Evolutionary conservation across 1,140 invertebrate genomes (phyloP).

Genomic region (Drosophila tsacasi): DNA sequence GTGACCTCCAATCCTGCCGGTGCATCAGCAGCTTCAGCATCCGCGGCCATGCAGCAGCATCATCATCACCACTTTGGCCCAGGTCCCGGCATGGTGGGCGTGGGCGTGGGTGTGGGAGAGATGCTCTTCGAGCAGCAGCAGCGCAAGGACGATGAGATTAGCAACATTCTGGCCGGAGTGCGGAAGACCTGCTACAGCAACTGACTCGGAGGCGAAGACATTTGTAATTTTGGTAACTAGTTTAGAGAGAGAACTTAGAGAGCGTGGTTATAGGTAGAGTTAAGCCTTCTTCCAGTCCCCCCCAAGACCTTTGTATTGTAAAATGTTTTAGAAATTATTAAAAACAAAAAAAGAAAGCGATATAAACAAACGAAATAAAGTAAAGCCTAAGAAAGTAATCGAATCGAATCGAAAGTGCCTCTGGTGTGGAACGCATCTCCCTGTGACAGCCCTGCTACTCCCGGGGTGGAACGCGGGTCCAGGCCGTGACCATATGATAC

Average conservation of each 20-base stretch:
- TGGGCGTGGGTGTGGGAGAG: conserved; percentile 55
- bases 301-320: conserved; percentile 30
- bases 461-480: conserved; percentile 28
- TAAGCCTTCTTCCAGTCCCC: conserved; percentile 35
- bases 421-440: conserved; percentile 20
- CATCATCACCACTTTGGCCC: conserved; percentile 54
- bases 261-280: conserved; percentile 45
- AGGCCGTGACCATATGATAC: conserved; percentile 48
- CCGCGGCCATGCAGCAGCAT: conserved; percentile 43
- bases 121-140: conserved; percentile 85
- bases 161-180: conserved; percentile 93
- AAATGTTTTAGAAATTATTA: conserved; percentile 25
- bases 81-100: conserved; percentile 52
- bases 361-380: conserved; percentile 36
- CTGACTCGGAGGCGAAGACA: conserved; percentile 82
- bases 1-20: conserved; percentile 30
- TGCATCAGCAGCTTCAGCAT: not conserved
- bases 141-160: conserved; percentile 92
- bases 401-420: conserved; percentile 34
- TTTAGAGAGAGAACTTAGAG: conserved; percentile 6
- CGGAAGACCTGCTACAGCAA: conserved; percentile 95
- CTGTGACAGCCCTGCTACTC: not conserved
- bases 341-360: not conserved
- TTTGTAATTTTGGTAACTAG: conserved; percentile 38
- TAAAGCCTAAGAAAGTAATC: conserved; percentile 42